Evolutionary conservation across 2,113 vertebrate genomes (phyloP), one percentile per base, ranked within the genome.

Genomic region (Lanius ludovicianus): DNA sequence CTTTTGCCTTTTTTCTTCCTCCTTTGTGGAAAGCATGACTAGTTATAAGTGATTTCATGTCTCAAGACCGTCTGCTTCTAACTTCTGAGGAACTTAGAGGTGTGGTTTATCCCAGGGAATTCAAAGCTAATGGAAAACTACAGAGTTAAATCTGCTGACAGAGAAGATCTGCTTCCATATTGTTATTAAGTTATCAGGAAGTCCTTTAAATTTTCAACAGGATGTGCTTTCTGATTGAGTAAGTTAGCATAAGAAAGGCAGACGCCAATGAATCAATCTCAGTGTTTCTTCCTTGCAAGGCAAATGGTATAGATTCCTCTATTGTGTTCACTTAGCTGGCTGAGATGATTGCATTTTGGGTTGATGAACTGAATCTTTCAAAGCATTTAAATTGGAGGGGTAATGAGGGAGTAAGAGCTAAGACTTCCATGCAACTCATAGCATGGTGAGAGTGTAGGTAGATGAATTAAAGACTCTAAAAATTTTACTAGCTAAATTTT

Each of bases 361-460:
- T 94, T 94, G 93, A 90, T 96, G 95, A 93, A 81, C 75, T 90
- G 71, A 46, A 86, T 92, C 93, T 84, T 93, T 96, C 82, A 94
- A 94, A 91, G 86, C 68, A 77, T 94, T 95, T 90, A 91, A 83
- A 89, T 77, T 94, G 55, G 64, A 94, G 22, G 25, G 68, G 68
- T 87, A 95, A 95, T 91, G 82, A 94, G 59, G 64, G 78, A 80
- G 42, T 64, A 70, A 82, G 57, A 77, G 25, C 53, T 80, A 85
- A 88, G 47, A 70, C 52, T 94, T 74, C 63, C 49, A 69, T 41
- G 30, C 23, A 87, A 83, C 10, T 93, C 50, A 62, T 41, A 55
- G 9, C 39, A 41, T 30, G 52, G 15, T 1, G 2, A 84, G 55
- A 77, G 6, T 8, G 59, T 41, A 62, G 50, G 55, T 74, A 70